Evolutionary conservation across 2,113 vertebrate species (phyloP).

Genomic region (Melanerpes aurifrons): DNA sequence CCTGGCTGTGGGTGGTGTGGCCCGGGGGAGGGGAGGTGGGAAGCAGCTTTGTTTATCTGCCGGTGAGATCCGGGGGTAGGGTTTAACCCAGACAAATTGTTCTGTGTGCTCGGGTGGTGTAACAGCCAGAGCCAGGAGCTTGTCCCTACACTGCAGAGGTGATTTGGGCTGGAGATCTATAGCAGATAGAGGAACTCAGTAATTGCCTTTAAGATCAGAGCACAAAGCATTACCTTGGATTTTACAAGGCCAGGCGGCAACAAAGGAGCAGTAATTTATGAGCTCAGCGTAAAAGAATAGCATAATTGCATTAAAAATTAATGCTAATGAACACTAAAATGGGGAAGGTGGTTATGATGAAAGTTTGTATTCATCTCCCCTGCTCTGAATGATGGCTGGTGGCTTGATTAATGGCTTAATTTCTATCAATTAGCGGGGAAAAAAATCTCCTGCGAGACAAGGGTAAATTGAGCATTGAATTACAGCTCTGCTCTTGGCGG

Average conservation of each 20-base stretch:
- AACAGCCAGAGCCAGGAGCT: neutral
- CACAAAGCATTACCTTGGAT: slow-evolving; percentile 99
- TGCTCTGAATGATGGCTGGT: slow-evolving; percentile 98
- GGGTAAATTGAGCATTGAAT: slow-evolving; percentile 98
- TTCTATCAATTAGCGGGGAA: slow-evolving; percentile 98
- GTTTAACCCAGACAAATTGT: neutral
- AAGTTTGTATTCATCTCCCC: slow-evolving; percentile 99
- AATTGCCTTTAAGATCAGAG: slow-evolving; percentile 99
- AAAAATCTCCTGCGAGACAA: slow-evolving; percentile 93
- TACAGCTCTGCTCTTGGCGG: slow-evolving; percentile 83
- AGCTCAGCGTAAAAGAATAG: slow-evolving; percentile 99
- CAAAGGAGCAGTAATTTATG: slow-evolving; percentile 99
- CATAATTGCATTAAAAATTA: slow-evolving; percentile 99
- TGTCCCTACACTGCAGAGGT: slow-evolving; percentile 75
- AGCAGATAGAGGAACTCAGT: slow-evolving; percentile 91
- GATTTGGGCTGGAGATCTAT: slow-evolving; percentile 90
- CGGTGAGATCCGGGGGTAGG: neutral
- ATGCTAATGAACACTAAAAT: slow-evolving; percentile 99
- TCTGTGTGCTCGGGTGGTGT: neutral
- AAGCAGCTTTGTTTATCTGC: neutral
- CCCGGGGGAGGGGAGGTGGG: neutral
- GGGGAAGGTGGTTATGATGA: slow-evolving; percentile 99
- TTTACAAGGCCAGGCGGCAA: slow-evolving; percentile 99
- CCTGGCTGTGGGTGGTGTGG: neutral
- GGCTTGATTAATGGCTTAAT: slow-evolving; percentile 99